Percentiles rank a stretch among this genome's conserved stretches.
These are phyloP conservation scores for Neolamprologus hecqui DNA, from an alignment of 2,113 vertebrate species.

Conservation along the genomic window DNA sequence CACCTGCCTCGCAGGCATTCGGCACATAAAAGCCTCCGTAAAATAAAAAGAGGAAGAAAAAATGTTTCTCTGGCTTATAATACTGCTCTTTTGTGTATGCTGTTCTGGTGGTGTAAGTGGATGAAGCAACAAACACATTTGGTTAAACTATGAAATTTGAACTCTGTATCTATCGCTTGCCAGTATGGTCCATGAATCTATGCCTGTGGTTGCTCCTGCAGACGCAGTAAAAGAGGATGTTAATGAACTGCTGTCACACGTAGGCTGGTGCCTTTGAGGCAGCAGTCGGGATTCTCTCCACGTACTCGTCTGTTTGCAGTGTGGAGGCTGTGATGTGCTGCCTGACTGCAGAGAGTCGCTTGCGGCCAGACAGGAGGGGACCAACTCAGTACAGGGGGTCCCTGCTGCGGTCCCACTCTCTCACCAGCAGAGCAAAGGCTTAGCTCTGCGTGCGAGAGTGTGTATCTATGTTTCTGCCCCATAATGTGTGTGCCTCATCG, in stretches of 20 bases:
- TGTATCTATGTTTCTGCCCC: neutral
- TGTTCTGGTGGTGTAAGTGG: neutral
- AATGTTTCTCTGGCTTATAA: neutral
- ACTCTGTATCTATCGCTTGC: conserved; percentile 1
- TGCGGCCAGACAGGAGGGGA: conserved; percentile 53
- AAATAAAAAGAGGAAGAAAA: neutral
- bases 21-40: neutral
- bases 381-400: conserved; percentile 47
- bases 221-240: conserved; percentile 40
- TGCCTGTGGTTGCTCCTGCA: conserved; percentile 27
- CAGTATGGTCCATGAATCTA: neutral
- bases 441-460: neutral
- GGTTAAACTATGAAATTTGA: conserved; percentile 22
- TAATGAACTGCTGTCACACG: conserved; percentile 64
- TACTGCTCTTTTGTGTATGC: neutral
- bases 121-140: conserved; percentile 23
- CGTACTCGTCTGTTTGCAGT: conserved; percentile 62
- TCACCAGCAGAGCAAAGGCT: conserved; percentile 37
- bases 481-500: neutral
- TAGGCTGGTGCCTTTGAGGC: conserved; percentile 57
- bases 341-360: conserved; percentile 56
- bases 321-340: conserved; percentile 62
- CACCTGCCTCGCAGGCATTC: neutral
- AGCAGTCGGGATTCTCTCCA: conserved; percentile 60
- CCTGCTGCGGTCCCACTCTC: conserved; percentile 41